These are phyloP conservation scores for Triplophysa dalaica DNA, from an alignment of 2,113 vertebrate species.

Conservation along the genomic window DNA sequence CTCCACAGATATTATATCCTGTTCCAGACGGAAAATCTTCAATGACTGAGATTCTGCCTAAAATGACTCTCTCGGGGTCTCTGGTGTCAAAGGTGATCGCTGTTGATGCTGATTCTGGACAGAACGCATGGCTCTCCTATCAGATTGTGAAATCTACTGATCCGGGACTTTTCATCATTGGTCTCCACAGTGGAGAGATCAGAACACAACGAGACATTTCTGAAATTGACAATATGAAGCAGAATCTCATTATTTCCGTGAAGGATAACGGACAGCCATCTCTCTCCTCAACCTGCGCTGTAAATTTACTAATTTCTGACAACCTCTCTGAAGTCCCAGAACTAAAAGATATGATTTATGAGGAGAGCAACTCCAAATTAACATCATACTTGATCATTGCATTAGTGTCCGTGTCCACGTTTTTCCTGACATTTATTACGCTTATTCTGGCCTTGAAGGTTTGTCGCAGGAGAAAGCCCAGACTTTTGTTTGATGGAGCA, in stretches of 20 bases:
- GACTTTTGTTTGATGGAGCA: constrained; percentile 37
- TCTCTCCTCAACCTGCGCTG: constrained; percentile 10
- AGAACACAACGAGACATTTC: constrained; percentile 33
- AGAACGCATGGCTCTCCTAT: constrained; percentile 54
- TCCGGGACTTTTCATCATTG: constrained; percentile 46
- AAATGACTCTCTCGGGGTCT: constrained; percentile 58
- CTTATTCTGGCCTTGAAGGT: neutral
- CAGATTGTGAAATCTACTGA: constrained; percentile 55
- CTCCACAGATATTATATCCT: constrained; percentile 63
- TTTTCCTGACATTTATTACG: constrained; percentile 63
- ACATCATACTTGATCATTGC: constrained; percentile 70
- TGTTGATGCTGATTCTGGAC: constrained; percentile 54
- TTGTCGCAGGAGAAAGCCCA: constrained; percentile 30
- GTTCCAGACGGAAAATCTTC: constrained; percentile 54
- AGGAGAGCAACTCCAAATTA: constrained; percentile 46
- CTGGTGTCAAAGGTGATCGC: constrained; percentile 69
- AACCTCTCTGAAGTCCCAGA: constrained; percentile 39
- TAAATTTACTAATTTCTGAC: constrained; percentile 30
- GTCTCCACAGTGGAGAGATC: constrained; percentile 39
- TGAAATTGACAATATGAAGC: constrained; percentile 27
- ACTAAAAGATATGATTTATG: constrained; percentile 30
- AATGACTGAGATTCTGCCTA: constrained; percentile 64
- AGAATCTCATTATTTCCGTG: constrained; percentile 46
- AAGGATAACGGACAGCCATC: constrained; percentile 53
- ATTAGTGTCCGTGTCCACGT: constrained; percentile 64